Conservation (phyloP, 2,113 vertebrate genomes). For the Otis tarda region DNA sequence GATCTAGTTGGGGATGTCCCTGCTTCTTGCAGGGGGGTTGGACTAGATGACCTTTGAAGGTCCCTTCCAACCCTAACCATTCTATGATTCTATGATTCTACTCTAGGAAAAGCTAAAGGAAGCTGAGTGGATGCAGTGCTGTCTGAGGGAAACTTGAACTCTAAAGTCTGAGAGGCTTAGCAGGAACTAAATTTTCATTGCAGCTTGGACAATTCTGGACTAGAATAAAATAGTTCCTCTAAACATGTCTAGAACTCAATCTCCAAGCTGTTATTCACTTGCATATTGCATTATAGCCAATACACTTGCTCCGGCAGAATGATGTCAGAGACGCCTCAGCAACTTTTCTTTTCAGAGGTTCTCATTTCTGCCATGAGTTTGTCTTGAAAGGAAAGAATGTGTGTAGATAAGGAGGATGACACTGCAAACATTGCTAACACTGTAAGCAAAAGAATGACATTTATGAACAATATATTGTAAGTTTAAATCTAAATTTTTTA, state of each 20-base stretch:
- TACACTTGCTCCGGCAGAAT: background rate
- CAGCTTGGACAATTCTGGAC: background rate
- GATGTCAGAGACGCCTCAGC: background rate
- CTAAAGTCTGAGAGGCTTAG: background rate
- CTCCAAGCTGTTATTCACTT: background rate
- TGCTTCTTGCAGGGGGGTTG: too few relatives aligned
- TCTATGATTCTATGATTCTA: too few relatives aligned
- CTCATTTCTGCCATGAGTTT: background rate
- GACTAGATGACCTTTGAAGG: too few relatives aligned
- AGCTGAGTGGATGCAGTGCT: background rate
- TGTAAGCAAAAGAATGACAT: background rate
- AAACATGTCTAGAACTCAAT: background rate
- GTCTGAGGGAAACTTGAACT: background rate
- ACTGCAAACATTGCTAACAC: background rate
- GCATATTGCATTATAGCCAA: background rate
- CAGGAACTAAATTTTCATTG: background rate
- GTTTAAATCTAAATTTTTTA: background rate
- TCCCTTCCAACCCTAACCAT: too few relatives aligned
- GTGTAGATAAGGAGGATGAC: background rate
- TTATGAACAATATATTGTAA: background rate
- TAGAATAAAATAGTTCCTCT: background rate
- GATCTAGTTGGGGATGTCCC: too few relatives aligned
- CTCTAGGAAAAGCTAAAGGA: background rate
- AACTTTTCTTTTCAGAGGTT: background rate
- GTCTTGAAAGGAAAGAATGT: background rate